Conservation (phyloP, 2,113 vertebrate genomes). For the Dryoscopus gambensis region DNA sequence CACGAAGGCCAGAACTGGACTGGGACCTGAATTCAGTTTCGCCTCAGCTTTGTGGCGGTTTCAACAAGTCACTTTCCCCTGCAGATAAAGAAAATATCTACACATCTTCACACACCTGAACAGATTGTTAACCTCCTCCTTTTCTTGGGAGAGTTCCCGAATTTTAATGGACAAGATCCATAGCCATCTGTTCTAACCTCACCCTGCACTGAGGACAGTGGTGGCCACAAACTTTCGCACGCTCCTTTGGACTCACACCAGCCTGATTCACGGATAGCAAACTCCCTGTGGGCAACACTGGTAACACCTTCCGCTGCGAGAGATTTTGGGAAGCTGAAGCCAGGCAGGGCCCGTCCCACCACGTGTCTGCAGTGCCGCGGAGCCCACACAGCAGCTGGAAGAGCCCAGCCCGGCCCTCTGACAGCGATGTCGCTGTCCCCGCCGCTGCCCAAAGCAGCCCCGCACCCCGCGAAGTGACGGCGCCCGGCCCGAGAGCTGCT, state of each 20-base stretch:
- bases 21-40: accelerated
- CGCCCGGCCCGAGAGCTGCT: not conserved
- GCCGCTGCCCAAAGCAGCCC: accelerated
- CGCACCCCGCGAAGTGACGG: accelerated
- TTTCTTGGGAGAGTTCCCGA: not conserved
- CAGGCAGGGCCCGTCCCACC: not conserved
- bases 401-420: not conserved
- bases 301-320: accelerated
- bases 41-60: not conserved
- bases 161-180: not conserved
- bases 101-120: not conserved
- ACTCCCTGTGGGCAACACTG: not conserved
- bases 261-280: accelerated
- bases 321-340: not conserved
- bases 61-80: not conserved
- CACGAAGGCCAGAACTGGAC: not conserved
- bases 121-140: not conserved
- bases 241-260: not conserved
- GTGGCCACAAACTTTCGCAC: not conserved
- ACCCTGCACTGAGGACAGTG: not conserved
- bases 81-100: not conserved
- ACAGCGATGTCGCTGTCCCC: accelerated
- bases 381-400: not conserved
- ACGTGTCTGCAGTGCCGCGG: not conserved
- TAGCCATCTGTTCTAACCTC: accelerated